Conservation (phyloP, 2,888 invertebrate species). For the Agrypnus murinus region DNA sequence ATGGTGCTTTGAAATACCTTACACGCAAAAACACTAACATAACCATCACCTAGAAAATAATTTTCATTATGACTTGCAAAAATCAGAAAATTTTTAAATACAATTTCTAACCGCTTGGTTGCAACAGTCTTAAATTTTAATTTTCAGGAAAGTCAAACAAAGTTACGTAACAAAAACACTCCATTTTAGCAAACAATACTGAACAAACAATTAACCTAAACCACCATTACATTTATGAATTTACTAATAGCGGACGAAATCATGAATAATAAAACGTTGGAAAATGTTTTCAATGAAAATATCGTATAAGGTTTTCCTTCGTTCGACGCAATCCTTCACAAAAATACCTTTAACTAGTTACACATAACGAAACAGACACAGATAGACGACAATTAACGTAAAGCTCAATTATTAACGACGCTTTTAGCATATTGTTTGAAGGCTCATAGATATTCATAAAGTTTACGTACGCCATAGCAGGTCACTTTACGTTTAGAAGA, state of each 20-base stretch:
- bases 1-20: neutral
- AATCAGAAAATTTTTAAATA: neutral
- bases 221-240: conserved; percentile 43
- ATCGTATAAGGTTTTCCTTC: conserved; percentile 22
- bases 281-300: conserved; percentile 41
- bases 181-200: conserved; percentile 40
- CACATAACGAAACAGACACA: conserved; percentile 9
- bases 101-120: conserved; percentile 30
- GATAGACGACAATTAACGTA: conserved; percentile 39
- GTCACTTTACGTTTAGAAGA: conserved; percentile 21
- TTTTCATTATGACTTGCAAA: conserved; percentile 16
- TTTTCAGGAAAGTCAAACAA: conserved; percentile 35
- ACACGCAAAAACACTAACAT: conserved; percentile 19
- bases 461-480: conserved; percentile 33
- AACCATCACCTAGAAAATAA: neutral
- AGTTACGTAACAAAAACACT: conserved; percentile 34
- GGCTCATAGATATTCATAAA: conserved; percentile 50
- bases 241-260: conserved; percentile 32
- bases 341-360: conserved; percentile 13
- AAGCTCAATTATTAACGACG: conserved; percentile 44
- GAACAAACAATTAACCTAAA: conserved; percentile 43
- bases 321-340: neutral
- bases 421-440: conserved; percentile 49
- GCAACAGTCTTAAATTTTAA: conserved; percentile 29
- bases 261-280: conserved; percentile 42